Percentiles rank a stretch among this genome's conserved stretches.
phyloP scores from a whole-genome alignment of 2,888 invertebrate species.

The Orthosia incerta region DNA sequence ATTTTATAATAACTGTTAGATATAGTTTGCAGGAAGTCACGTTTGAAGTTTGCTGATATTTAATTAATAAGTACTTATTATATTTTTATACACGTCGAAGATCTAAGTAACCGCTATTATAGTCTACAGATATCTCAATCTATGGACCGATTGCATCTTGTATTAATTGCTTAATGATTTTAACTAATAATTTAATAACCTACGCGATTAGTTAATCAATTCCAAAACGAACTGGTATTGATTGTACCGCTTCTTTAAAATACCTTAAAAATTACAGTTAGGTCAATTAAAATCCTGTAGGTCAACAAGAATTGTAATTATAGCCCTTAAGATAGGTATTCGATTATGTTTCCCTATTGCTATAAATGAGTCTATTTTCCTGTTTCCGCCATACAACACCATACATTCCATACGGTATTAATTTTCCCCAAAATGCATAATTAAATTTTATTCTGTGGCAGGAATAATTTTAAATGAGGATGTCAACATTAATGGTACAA shows the following conservation, averaged over 20 bases:
- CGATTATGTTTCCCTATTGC: background rate
- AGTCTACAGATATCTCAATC: background rate
- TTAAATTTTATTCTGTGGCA: background rate
- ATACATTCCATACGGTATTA: background rate
- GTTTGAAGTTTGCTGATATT: constrained; percentile 14
- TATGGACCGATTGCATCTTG: constrained; percentile 5
- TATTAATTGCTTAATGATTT: background rate
- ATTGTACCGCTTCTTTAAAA: background rate
- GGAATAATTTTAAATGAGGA: constrained; percentile 27
- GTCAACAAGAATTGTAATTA: background rate
- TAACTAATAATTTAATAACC: constrained; percentile 1
- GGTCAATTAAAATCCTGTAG: background rate
- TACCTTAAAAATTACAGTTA: too few relatives aligned
- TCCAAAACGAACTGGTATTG: background rate
- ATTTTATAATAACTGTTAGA: constrained; percentile 18
- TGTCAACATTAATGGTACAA: background rate
- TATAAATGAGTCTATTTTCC: background rate
- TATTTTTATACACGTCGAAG: constrained; percentile 1
- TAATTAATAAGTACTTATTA: too few relatives aligned
- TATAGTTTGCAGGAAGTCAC: constrained; percentile 37
- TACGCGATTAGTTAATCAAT: background rate
- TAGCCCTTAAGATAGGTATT: background rate
- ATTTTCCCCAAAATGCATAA: background rate
- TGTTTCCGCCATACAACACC: background rate
- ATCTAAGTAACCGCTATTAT: background rate